Evolutionary conservation across 2,113 vertebrate genomes (phyloP), one percentile per base, ranked within the genome.

Genomic region (Origma solitaria): DNA sequence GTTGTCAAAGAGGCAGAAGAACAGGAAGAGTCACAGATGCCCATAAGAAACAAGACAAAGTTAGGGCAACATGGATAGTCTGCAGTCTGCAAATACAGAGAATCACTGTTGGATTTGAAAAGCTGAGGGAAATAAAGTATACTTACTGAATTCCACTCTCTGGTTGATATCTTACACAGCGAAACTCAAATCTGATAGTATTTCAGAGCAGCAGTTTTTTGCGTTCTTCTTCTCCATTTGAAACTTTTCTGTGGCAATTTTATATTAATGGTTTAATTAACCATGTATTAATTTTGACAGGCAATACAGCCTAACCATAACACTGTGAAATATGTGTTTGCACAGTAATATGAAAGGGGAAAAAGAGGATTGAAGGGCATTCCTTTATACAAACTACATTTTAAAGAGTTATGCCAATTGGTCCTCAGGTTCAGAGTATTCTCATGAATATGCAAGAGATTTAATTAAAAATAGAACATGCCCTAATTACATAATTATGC

Each of bases 391-490:
- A 75, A 71, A 66, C 51, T 94, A 30, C 38, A 28, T 88, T 81
- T 88, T 68, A 70, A 91, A 90, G 42, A 90, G 47, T 82, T 66
- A 73, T 44, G 47, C 64, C 66, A 81, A 6, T 75, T 65, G 75
- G 56, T 90, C 49, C 40, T 70, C 79, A 93, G 65, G 90, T 96
- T 96, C 64, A 86, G 73, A 89, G 71, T 56, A 60, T 88, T 94
- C 53, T 83, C 82, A 95, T 90, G 76, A 94, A 96, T 97, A 96
- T 94, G 68, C 60, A 96, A 78, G n/a, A 90, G 72, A 71, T 90
- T 94, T 96, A 96, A 96, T 97, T 96, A 94, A 95, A 97, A 96
- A 92, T 90, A 93, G 93, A 94, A 92, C 94, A 88, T 94, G 92
- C 61, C 79, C 90, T 92, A 93, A 94, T 96, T 96, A 97, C 69